A percentile compares a stretch with the other conserved stretches of the same genome.
These are phyloP conservation scores for Calosoma granatense DNA, from an alignment of 1,140 invertebrate genomes.

Conservation along the genomic window DNA sequence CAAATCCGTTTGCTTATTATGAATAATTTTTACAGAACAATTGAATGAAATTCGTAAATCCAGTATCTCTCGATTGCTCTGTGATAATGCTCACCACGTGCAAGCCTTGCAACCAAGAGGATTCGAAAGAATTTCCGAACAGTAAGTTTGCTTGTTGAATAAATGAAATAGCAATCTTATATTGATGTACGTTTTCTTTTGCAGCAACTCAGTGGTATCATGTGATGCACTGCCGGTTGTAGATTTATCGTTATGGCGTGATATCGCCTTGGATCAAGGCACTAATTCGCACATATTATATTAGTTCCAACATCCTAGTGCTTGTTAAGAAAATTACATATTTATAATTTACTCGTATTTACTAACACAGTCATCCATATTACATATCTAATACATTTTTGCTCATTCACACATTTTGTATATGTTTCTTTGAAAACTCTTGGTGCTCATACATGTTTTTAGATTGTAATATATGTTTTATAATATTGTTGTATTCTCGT, in stretches of 20 bases:
- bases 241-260: conserved; percentile 54
- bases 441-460: background rate
- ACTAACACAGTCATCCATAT: too few relatives aligned
- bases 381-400: too few relatives aligned
- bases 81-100: conserved; percentile 75
- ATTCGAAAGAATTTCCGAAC: conserved; percentile 45
- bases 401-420: too few relatives aligned
- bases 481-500: background rate
- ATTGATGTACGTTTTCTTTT: conserved; percentile 24
- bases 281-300: background rate
- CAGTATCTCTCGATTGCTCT: conserved; percentile 72
- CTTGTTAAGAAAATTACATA: background rate
- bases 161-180: conserved; percentile 2
- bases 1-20: too few relatives aligned
- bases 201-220: conserved; percentile 53
- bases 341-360: background rate
- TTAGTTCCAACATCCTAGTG: background rate
- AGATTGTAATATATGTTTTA: background rate
- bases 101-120: conserved; percentile 60
- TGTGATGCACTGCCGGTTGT: conserved; percentile 55
- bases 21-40: conserved; percentile 21
- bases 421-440: background rate
- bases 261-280: conserved; percentile 20
- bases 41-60: conserved; percentile 68
- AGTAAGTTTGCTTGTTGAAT: conserved; percentile 36